A percentile compares a stretch with the other conserved stretches of the same genome.
phyloP scores from a whole-genome alignment of 2,797 vertebrate genomes.

The Hippopotamyrus pictus region DNA sequence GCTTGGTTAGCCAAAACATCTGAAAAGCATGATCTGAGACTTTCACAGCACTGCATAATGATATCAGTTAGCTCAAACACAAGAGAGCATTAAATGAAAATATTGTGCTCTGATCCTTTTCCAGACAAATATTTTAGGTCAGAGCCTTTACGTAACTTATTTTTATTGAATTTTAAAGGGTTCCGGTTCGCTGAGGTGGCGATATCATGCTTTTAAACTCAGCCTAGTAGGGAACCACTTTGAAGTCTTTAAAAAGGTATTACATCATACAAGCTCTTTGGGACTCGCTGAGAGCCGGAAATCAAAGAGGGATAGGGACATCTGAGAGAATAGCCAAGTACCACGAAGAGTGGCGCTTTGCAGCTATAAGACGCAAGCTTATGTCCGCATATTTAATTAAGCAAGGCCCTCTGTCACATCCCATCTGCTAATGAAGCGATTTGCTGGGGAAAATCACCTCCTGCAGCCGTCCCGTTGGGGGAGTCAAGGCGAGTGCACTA shows the following conservation, averaged over 20 bases:
- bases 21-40: background rate
- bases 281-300: background rate
- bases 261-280: background rate
- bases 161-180: background rate
- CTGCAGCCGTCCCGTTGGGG: background rate
- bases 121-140: background rate
- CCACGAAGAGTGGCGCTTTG: background rate
- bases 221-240: background rate
- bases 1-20: background rate
- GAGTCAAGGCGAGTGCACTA: conserved; percentile 8
- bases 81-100: background rate
- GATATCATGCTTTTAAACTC: background rate
- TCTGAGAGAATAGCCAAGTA: conserved; percentile 4
- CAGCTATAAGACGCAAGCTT: background rate
- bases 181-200: background rate
- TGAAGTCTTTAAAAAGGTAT: background rate
- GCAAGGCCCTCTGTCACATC: conserved; percentile 18
- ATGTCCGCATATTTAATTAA: background rate
- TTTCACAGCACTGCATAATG: background rate
- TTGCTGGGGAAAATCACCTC: conserved; percentile 1
- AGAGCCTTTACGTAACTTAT: background rate
- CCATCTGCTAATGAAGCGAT: conserved; percentile 32
- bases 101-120: background rate
- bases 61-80: background rate
- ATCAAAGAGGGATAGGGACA: conserved; percentile 9